A percentile compares a stretch with the other conserved stretches of the same genome.
These are phyloP conservation scores for Psittacula derbiana DNA, from an alignment of 2,797 vertebrate genomes.

Conservation along the genomic window DNA sequence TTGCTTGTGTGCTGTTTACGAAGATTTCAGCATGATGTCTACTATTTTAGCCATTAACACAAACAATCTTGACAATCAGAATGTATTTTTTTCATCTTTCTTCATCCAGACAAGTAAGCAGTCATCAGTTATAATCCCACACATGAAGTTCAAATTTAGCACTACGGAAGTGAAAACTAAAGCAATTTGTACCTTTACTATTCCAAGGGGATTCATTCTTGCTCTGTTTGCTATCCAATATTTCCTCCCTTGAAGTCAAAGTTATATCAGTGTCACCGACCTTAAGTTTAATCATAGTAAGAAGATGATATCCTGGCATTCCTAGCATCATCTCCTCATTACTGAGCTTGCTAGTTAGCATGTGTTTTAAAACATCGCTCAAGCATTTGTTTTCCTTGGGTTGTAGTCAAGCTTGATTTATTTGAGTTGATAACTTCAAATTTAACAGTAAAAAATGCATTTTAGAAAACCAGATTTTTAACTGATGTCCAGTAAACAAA, in stretches of 20 bases:
- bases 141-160: constrained; percentile 77
- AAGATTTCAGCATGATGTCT: constrained; percentile 58
- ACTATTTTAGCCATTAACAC: constrained; percentile 70
- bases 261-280: constrained; percentile 74
- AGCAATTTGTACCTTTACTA: constrained; percentile 78
- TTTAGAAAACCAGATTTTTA: constrained; percentile 18
- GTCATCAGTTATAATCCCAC: constrained; percentile 73
- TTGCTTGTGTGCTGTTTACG: constrained; percentile 51
- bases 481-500: background rate
- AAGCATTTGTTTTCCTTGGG: constrained; percentile 23
- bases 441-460: background rate
- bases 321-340: constrained; percentile 56
- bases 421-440: constrained; percentile 11
- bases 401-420: background rate
- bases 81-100: constrained; percentile 64
- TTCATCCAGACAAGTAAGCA: constrained; percentile 68
- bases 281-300: constrained; percentile 66
- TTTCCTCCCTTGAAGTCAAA: constrained; percentile 72
- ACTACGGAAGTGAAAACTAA: constrained; percentile 76
- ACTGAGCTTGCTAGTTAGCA: constrained; percentile 65
- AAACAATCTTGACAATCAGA: constrained; percentile 74
- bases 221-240: constrained; percentile 74
- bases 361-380: constrained; percentile 56
- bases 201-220: constrained; percentile 74
- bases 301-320: constrained; percentile 59